Percentiles rank a stretch among this genome's conserved stretches.
Evolutionary conservation across 2,888 invertebrate species (phyloP).

Genomic region (Uropetala carovei): DNA sequence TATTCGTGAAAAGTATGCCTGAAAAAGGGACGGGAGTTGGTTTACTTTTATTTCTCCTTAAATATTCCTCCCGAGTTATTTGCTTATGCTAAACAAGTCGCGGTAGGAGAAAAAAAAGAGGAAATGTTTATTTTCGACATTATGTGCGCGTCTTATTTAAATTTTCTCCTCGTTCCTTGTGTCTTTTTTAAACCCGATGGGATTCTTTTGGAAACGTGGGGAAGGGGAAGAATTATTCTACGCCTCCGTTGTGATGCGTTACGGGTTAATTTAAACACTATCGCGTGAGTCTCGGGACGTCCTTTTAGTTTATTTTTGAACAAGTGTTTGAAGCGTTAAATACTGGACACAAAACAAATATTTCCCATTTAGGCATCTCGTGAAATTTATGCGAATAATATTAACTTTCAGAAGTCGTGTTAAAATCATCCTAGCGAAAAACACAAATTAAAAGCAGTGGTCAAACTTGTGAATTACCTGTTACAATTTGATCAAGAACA

Average conservation of each 20-base stretch:
- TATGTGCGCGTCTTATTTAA: not conserved
- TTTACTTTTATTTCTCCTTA: not conserved
- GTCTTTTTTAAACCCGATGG: not conserved
- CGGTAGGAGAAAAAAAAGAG: not conserved
- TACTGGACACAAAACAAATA: too few relatives aligned
- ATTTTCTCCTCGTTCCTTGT: not conserved
- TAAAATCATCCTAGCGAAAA: too few relatives aligned
- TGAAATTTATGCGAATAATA: too few relatives aligned
- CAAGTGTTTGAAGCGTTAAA: too few relatives aligned
- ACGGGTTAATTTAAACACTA: not conserved
- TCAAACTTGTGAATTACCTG: too few relatives aligned
- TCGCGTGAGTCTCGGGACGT: not conserved
- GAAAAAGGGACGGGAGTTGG: not conserved
- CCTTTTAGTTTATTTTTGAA: too few relatives aligned
- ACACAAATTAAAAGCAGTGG: too few relatives aligned
- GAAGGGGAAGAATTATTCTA: not conserved
- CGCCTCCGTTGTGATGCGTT: not conserved
- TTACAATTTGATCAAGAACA: too few relatives aligned
- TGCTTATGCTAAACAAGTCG: constrained; percentile 9
- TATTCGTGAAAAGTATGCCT: not conserved
- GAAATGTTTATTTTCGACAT: not conserved
- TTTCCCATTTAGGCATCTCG: too few relatives aligned
- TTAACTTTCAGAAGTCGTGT: too few relatives aligned
- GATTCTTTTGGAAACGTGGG: not conserved
- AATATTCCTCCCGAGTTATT: not conserved